Evolutionary conservation across 2,113 vertebrate species (phyloP).

Genomic region (Osmerus mordax): DNA sequence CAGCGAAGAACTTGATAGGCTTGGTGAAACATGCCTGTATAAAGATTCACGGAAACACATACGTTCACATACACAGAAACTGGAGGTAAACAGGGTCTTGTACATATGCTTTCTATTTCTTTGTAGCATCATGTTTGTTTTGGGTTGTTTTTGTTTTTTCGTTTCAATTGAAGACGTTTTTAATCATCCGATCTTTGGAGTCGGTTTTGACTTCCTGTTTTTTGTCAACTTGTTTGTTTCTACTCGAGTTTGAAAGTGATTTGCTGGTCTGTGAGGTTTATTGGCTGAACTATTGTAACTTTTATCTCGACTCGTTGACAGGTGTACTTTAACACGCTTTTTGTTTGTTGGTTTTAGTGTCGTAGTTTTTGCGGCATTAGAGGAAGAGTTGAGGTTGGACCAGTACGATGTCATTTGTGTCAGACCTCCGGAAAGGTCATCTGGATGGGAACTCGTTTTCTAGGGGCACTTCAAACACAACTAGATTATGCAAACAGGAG

Average conservation of each 20-base stretch:
- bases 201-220: constrained; percentile 66
- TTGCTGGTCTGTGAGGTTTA: constrained; percentile 61
- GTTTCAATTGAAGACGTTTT: constrained; percentile 79
- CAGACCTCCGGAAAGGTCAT: constrained; percentile 63
- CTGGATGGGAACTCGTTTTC: constrained; percentile 39
- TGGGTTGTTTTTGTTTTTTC: constrained; percentile 58
- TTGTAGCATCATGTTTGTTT: constrained; percentile 95
- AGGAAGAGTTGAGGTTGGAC: constrained; percentile 71
- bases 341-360: constrained; percentile 63
- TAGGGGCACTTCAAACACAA: constrained; percentile 50
- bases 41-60: constrained; percentile 57
- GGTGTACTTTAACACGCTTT: constrained; percentile 79
- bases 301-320: constrained; percentile 72
- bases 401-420: constrained; percentile 59
- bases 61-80: constrained; percentile 64
- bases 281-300: constrained; percentile 74
- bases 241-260: constrained; percentile 72
- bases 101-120: constrained; percentile 97
- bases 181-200: constrained; percentile 80
- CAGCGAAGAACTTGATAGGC: constrained; percentile 39
- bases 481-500: constrained; percentile 74
- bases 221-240: constrained; percentile 65
- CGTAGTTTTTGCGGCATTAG: constrained; percentile 63
- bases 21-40: constrained; percentile 56
- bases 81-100: constrained; percentile 99